Percentiles rank a stretch among this genome's conserved stretches.
Evolutionary conservation across 1,140 invertebrate species (phyloP).

Genomic region (Chironomus striatipennis): DNA sequence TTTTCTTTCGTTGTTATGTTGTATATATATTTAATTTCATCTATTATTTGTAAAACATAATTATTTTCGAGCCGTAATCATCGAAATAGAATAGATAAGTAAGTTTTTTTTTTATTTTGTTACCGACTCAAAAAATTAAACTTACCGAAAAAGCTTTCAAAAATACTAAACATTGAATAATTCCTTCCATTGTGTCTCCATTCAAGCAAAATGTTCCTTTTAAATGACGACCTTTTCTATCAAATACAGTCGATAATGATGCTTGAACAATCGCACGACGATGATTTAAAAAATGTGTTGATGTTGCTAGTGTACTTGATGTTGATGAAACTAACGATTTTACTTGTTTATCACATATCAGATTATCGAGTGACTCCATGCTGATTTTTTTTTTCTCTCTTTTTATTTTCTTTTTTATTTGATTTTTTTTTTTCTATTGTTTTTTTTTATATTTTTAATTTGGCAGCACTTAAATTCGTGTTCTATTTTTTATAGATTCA

Average conservation of each 20-base stretch:
- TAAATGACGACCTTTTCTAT: constrained; percentile 67
- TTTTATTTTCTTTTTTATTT: constrained; percentile 20
- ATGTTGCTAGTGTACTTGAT: not conserved
- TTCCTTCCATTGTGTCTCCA: constrained; percentile 84
- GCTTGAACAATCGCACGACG: constrained; percentile 65
- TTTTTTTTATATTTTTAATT: not conserved
- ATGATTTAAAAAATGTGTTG: constrained; percentile 33
- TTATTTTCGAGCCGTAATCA: too few species aligned
- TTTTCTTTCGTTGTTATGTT: too few species aligned
- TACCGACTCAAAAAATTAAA: constrained; percentile 28
- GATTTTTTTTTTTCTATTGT: constrained; percentile 18
- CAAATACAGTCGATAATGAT: constrained; percentile 59
- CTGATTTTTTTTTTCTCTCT: not conserved
- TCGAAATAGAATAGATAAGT: too few species aligned
- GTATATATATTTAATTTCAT: too few species aligned
- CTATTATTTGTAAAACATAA: not conserved
- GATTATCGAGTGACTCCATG: not conserved
- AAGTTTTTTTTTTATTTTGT: too few species aligned
- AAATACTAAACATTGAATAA: constrained; percentile 85
- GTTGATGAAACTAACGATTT: not conserved
- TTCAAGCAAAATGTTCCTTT: constrained; percentile 79
- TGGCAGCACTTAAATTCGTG: constrained; percentile 28
- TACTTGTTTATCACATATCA: constrained; percentile 15
- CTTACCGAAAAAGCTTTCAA: constrained; percentile 87
- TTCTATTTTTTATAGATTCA: not conserved